Conservation (phyloP, 2,888 invertebrate genomes). For the Chaetoderma sp. region DNA sequence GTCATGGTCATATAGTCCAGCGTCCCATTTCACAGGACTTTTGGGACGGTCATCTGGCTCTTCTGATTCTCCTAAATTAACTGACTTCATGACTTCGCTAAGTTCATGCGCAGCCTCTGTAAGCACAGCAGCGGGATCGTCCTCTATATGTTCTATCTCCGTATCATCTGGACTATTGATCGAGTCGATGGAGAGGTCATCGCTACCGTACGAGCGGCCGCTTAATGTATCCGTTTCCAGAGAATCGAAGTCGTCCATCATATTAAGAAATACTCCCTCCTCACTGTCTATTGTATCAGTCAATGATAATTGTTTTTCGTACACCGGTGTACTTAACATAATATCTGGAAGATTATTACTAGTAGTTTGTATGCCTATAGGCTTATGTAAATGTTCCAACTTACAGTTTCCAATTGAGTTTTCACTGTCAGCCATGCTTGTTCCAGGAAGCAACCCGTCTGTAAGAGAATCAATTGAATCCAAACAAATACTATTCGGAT, state of each 20-base stretch:
- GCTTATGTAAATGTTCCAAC: background rate
- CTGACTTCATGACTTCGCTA: too few species aligned
- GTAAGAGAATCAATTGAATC: too few species aligned
- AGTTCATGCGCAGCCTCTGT: too few species aligned
- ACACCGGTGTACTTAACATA: background rate
- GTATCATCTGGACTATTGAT: conserved; percentile 45
- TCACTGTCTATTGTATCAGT: conserved; percentile 30
- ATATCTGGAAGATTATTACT: background rate
- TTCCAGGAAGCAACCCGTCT: too few species aligned
- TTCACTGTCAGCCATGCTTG: too few species aligned
- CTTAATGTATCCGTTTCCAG: conserved; percentile 22
- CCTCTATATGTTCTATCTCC: conserved; percentile 17
- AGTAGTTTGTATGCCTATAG: background rate
- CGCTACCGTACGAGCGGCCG: conserved; percentile 31
- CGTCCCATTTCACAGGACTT: too few species aligned
- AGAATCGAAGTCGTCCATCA: conserved; percentile 49
- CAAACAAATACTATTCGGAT: too few species aligned
- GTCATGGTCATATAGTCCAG: too few species aligned
- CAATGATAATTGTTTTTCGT: background rate
- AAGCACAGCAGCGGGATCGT: too few species aligned
- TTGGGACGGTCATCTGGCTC: too few species aligned
- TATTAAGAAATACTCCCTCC: conserved; percentile 57
- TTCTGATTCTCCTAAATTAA: too few species aligned
- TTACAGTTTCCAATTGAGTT: background rate
- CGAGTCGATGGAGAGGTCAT: conserved; percentile 40